phyloP scores from a whole-genome alignment of 23 tunicate species.

The Ascidia mentula region DNA sequence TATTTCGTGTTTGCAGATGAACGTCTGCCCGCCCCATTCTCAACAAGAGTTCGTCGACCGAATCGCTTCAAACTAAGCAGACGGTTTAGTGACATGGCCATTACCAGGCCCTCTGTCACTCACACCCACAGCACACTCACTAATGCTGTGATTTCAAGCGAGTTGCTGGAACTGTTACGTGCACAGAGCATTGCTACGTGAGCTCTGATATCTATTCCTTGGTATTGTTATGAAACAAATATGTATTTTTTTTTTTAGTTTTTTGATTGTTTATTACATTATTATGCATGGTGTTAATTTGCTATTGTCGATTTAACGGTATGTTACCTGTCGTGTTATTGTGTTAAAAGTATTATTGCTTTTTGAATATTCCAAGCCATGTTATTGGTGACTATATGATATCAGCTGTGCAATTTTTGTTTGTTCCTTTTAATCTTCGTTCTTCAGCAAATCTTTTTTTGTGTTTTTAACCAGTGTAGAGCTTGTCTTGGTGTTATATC shows the following conservation, averaged over 20 bases:
- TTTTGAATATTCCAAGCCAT: too few relatives aligned
- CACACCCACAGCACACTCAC: background rate
- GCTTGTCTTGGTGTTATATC: too few relatives aligned
- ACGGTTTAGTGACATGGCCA: background rate
- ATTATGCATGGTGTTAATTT: conserved; percentile 13
- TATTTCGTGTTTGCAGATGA: background rate
- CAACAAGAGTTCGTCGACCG: background rate
- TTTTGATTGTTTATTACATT: background rate
- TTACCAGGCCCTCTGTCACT: background rate
- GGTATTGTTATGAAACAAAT: background rate
- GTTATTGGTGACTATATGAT: too few relatives aligned
- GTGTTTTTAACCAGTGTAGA: too few relatives aligned
- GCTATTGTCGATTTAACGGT: too few relatives aligned
- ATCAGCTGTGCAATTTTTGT: too few relatives aligned
- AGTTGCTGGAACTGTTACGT: background rate
- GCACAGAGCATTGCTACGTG: background rate
- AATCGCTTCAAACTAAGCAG: background rate
- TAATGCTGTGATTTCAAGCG: background rate
- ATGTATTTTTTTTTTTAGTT: background rate
- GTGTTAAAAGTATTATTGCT: too few relatives aligned
- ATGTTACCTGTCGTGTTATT: too few relatives aligned
- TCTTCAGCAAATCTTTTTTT: too few relatives aligned
- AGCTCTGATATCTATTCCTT: background rate
- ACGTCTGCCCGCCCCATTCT: background rate
- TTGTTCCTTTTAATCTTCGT: too few relatives aligned